A percentile compares a stretch with the other conserved stretches of the same genome.
Evolutionary conservation across 2,797 vertebrate species (phyloP).

Genomic region (Perdix hodgsoniae): DNA sequence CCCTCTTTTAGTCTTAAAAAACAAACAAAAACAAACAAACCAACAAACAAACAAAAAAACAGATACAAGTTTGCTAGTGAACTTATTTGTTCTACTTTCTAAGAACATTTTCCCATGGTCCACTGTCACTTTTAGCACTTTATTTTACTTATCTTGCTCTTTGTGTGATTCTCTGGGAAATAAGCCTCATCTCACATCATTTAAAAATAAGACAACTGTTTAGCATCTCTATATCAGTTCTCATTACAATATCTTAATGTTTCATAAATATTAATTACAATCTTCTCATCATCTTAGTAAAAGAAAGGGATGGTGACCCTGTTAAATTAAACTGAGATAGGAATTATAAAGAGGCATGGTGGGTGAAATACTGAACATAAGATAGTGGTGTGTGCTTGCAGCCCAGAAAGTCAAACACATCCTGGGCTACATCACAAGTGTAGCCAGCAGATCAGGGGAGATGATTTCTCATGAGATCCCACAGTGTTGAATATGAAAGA

Average conservation of each 20-base stretch:
- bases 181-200: not conserved
- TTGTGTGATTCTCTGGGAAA: not conserved
- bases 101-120: not conserved
- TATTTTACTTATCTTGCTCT: not conserved
- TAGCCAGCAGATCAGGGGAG: not conserved
- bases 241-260: not conserved
- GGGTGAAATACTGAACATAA: not conserved
- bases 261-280: slow-evolving; percentile 12
- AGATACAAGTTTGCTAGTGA: not conserved
- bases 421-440: not conserved
- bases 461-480: not conserved
- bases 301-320: not conserved
- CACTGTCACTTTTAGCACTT: not conserved
- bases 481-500: not conserved
- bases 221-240: not conserved
- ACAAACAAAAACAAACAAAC: not conserved
- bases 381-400: not conserved
- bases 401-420: not conserved
- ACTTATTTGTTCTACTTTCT: not conserved
- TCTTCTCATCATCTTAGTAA: not conserved
- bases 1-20: not conserved
- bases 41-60: not conserved
- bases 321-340: not conserved
- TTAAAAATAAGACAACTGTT: not conserved
- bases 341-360: not conserved